phyloP scores from a whole-genome alignment of 2,888 invertebrate genomes.

The Galerucella calmariensis region DNA sequence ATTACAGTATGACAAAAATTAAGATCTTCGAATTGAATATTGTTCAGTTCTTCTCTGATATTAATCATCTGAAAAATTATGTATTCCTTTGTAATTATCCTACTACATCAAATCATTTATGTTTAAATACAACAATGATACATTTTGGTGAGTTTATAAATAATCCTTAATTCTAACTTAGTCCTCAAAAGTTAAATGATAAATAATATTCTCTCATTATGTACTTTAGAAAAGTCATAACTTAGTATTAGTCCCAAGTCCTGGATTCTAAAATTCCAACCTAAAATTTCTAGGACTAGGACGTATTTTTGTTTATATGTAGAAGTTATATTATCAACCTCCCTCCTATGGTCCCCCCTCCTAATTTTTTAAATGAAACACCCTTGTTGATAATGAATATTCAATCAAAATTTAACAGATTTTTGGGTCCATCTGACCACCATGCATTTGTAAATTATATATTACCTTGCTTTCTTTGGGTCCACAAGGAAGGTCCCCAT shows the following conservation, averaged over 20 bases:
- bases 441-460: not conserved
- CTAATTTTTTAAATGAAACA: no score
- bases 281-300: no score
- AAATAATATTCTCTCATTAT: not conserved
- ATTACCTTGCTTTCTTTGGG: slow-evolving; percentile 38
- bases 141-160: not conserved
- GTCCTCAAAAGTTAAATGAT: not conserved
- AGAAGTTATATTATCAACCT: no score
- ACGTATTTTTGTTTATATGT: no score
- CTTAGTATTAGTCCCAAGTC: no score
- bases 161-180: not conserved
- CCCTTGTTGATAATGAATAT: no score
- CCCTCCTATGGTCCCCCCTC: no score
- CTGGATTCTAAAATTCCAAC: no score
- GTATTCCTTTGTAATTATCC: not conserved
- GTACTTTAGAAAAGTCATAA: no score
- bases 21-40: slow-evolving; percentile 38
- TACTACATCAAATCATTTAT: not conserved
- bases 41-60: slow-evolving; percentile 26
- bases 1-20: slow-evolving; percentile 35
- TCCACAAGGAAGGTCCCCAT: slow-evolving; percentile 37
- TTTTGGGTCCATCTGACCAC: no score
- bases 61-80: slow-evolving; percentile 30
- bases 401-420: no score
- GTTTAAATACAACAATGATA: not conserved